A percentile compares a stretch with the other conserved stretches of the same genome.
phyloP scores from a whole-genome alignment of 2,113 vertebrate genomes.

The Nannospalax galili region DNA sequence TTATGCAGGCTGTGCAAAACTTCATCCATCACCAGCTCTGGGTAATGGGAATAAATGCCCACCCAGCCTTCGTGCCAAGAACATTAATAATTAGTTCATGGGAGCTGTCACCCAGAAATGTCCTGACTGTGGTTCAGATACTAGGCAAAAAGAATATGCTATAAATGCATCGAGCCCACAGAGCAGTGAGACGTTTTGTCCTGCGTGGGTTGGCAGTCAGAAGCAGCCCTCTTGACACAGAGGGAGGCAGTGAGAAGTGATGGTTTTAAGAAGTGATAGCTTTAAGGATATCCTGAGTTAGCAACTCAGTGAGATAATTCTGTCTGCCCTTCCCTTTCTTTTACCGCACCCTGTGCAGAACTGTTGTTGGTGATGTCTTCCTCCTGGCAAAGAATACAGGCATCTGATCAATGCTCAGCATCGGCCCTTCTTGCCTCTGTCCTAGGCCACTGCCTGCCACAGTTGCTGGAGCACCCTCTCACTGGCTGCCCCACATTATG shows the following conservation, averaged over 20 bases:
- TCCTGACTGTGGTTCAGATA: conserved; percentile 54
- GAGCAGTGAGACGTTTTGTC: conserved; percentile 54
- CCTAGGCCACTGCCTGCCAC: accelerated
- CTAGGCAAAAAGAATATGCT: neutral
- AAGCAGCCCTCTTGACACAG: neutral
- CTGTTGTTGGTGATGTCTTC: neutral
- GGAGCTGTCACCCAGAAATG: conserved; percentile 31
- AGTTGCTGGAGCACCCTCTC: accelerated
- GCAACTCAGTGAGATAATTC: neutral
- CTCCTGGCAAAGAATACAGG: neutral
- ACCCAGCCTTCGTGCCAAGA: conserved; percentile 52
- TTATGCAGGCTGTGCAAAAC: conserved; percentile 58
- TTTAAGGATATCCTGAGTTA: neutral
- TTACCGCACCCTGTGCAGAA: neutral
- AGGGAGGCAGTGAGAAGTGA: neutral
- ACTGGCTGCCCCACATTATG: neutral
- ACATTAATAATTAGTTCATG: conserved; percentile 72
- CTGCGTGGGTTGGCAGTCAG: conserved; percentile 29
- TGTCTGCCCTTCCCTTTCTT: neutral
- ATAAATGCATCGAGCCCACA: neutral
- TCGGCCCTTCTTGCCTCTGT: neutral
- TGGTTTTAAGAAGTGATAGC: neutral
- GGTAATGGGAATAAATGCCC: conserved; percentile 68
- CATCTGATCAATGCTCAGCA: accelerated
- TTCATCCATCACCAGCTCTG: conserved; percentile 61